These are phyloP conservation scores for Agrenia bidenticulata DNA, from an alignment of 2,888 invertebrate genomes.

Conservation along the genomic window DNA sequence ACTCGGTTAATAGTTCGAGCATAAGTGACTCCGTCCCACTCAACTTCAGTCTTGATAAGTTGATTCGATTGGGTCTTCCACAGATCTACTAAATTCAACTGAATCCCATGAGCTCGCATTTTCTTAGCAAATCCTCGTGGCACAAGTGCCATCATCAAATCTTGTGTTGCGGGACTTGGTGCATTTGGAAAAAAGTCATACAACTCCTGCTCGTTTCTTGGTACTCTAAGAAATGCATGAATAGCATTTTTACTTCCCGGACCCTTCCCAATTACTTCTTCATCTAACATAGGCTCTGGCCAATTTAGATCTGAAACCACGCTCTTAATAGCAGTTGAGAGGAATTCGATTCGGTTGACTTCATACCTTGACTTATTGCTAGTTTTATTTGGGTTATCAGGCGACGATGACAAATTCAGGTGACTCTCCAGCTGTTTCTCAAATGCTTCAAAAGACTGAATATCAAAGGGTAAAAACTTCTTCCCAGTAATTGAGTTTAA, in stretches of 20 bases:
- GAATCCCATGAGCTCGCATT: slow-evolving; percentile 41
- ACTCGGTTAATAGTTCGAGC: slow-evolving; percentile 34
- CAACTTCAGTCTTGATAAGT: background rate
- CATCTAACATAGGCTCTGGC: slow-evolving; percentile 9
- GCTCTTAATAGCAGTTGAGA: slow-evolving; percentile 34
- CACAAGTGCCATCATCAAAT: slow-evolving; percentile 36
- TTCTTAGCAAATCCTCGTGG: slow-evolving; percentile 40
- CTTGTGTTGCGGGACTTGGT: slow-evolving; percentile 27
- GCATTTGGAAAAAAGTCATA: slow-evolving; percentile 17
- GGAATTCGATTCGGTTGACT: slow-evolving; percentile 16
- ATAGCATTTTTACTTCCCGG: slow-evolving; percentile 24
- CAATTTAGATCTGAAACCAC: slow-evolving; percentile 35
- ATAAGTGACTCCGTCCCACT: slow-evolving; percentile 24
- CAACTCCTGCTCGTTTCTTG: slow-evolving; percentile 37
- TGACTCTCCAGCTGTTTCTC: slow-evolving; percentile 25
- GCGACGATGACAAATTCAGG: background rate
- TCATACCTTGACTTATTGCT: background rate
- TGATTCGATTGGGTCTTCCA: slow-evolving; percentile 14
- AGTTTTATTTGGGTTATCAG: background rate
- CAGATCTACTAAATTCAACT: slow-evolving; percentile 46
- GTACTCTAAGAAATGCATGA: slow-evolving; percentile 40
- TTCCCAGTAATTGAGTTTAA: slow-evolving; percentile 35
- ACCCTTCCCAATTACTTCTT: background rate
- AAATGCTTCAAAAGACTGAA: slow-evolving; percentile 34
- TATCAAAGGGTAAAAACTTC: slow-evolving; percentile 34